Percentiles rank a stretch among this genome's conserved stretches.
These are phyloP conservation scores for Tricholauxania praeusta DNA, from an alignment of 2,888 invertebrate species.

Conservation along the genomic window DNA sequence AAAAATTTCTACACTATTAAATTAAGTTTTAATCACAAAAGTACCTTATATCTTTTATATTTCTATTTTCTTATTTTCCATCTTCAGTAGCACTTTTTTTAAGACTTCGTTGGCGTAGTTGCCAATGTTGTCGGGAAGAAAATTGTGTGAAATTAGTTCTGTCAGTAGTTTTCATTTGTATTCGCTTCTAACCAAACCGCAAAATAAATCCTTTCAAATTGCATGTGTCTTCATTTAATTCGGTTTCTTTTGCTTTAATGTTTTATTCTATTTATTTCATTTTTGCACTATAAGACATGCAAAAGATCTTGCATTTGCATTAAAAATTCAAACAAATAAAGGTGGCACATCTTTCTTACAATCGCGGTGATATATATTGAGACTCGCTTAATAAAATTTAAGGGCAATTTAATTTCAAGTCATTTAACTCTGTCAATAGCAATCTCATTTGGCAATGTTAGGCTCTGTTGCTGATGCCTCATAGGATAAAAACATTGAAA, in stretches of 20 bases:
- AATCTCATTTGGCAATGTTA: too few relatives aligned
- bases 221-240: constrained; percentile 10
- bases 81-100: too few relatives aligned
- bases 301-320: constrained; percentile 24
- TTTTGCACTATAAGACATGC: constrained; percentile 2
- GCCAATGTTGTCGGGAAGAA: not conserved
- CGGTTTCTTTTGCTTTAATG: not conserved
- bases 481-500: too few relatives aligned
- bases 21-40: not conserved
- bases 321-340: constrained; percentile 12
- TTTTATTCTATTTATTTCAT: not conserved
- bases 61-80: not conserved
- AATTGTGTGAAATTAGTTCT: constrained; percentile 33
- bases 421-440: too few relatives aligned
- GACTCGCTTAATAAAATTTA: constrained; percentile 5
- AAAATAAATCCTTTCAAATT: constrained; percentile 42
- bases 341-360: not conserved
- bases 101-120: not conserved
- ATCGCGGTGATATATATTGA: not conserved
- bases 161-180: constrained; percentile 6
- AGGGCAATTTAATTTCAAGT: too few relatives aligned
- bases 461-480: too few relatives aligned
- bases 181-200: constrained; percentile 30
- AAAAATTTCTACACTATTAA: not conserved
- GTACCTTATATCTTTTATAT: not conserved